Percentiles rank a stretch among this genome's conserved stretches.
Conservation (phyloP, 1,140 invertebrate genomes). For the Ganaspis sp. region DNA sequence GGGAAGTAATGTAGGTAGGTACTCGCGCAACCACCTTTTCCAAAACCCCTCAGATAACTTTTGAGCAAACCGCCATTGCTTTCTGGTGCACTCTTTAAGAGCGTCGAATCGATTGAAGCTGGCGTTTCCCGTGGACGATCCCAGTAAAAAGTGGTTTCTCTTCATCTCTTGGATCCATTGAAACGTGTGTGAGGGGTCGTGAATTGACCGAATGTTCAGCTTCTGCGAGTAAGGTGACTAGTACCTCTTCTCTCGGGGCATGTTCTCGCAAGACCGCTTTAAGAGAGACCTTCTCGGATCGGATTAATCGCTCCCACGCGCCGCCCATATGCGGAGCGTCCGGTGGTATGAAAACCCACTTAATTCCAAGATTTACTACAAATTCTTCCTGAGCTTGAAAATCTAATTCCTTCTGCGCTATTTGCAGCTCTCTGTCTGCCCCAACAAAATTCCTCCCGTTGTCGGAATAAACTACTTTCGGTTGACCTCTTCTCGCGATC, state of each 20-base stretch:
- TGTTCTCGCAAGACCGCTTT: neutral
- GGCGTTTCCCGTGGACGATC: neutral
- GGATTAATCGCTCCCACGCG: neutral
- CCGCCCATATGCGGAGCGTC: neutral
- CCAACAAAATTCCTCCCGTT: conserved; percentile 38
- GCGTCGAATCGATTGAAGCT: neutral
- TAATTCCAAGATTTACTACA: conserved; percentile 27
- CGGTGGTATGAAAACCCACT: neutral
- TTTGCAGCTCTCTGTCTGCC: neutral
- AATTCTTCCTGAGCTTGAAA: neutral
- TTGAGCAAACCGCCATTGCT: conserved; percentile 42
- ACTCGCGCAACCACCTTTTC: neutral
- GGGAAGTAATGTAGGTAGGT: neutral
- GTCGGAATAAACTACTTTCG: conserved; percentile 27
- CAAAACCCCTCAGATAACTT: neutral
- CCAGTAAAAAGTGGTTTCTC: neutral
- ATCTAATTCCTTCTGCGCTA: neutral
- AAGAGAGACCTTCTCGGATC: neutral
- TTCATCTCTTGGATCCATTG: neutral
- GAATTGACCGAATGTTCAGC: neutral
- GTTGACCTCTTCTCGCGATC: conserved; percentile 4
- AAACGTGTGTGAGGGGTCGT: neutral
- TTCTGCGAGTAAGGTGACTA: neutral
- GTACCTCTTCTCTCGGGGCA: neutral
- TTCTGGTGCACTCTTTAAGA: neutral